These are phyloP conservation scores for Otolemur garnettii DNA, from an alignment of 2,113 vertebrate genomes.

Conservation along the genomic window DNA sequence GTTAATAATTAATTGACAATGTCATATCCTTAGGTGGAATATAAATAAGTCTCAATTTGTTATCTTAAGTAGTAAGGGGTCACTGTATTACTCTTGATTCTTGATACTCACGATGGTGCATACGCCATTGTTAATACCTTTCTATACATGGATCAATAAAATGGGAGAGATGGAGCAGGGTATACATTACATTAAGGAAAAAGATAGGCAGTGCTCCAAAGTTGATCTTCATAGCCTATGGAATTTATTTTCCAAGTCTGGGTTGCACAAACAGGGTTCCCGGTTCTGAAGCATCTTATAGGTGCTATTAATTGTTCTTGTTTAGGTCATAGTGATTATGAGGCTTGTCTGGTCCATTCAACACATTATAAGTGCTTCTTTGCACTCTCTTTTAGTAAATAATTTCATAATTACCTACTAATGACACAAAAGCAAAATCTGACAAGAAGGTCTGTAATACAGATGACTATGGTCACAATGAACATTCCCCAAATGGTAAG, in stretches of 20 bases:
- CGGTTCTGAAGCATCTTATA: not conserved
- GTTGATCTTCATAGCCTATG: not conserved
- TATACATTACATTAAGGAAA: not conserved
- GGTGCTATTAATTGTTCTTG: not conserved
- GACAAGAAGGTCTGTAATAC: not conserved
- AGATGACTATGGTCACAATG: not conserved
- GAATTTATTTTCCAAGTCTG: not conserved
- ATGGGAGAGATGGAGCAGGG: not conserved
- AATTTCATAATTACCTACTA: not conserved
- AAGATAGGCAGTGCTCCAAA: not conserved
- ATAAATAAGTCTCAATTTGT: not conserved
- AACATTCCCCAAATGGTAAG: not conserved
- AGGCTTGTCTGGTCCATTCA: not conserved
- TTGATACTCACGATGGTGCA: not conserved
- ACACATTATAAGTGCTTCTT: not conserved
- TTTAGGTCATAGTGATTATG: not conserved
- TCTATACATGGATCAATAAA: not conserved
- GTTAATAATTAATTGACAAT: not conserved
- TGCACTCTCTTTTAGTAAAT: not conserved
- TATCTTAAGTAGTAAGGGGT: not conserved
- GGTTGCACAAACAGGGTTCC: not conserved
- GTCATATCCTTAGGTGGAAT: not conserved
- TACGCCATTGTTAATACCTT: not conserved
- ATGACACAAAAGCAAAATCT: not conserved
- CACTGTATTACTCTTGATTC: not conserved